Evolutionary conservation across 1,140 invertebrate species (phyloP).

Genomic region (Melipona quadrifasciata): DNA sequence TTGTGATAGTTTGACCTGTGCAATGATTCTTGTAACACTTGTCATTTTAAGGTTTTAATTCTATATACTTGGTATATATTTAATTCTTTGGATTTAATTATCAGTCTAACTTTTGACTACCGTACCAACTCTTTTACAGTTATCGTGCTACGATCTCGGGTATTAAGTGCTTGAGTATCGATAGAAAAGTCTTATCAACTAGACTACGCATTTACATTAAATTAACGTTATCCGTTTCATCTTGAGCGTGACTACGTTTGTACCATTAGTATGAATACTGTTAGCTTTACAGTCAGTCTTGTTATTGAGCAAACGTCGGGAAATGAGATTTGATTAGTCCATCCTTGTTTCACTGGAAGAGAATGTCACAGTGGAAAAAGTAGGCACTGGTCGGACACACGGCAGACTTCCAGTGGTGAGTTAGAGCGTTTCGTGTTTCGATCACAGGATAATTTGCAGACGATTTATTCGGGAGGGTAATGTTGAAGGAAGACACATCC

Average conservation of each 20-base stretch:
- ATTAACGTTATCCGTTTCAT: neutral
- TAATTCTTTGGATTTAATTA: neutral
- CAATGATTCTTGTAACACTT: neutral
- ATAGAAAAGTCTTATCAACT: neutral
- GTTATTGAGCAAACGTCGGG: neutral
- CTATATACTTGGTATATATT: neutral
- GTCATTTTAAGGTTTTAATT: neutral
- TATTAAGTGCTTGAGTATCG: neutral
- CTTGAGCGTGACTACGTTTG: neutral
- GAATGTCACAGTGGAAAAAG: slow-evolving; percentile 25
- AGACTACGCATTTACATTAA: neutral
- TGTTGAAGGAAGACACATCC: neutral
- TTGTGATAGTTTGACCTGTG: neutral
- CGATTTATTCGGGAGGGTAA: neutral
- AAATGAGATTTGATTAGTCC: neutral
- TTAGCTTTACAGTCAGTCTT: slow-evolving; percentile 13
- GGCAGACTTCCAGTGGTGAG: neutral
- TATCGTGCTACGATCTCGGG: neutral
- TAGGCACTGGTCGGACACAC: slow-evolving; percentile 13
- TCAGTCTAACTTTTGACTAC: neutral
- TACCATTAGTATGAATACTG: neutral
- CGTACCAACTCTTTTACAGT: neutral
- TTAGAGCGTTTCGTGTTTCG: neutral
- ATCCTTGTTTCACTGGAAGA: slow-evolving; percentile 10
- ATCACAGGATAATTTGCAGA: slow-evolving; percentile 14